These are phyloP conservation scores for Pteropus rufus DNA, from an alignment of 2,797 vertebrate species.

Conservation along the genomic window DNA sequence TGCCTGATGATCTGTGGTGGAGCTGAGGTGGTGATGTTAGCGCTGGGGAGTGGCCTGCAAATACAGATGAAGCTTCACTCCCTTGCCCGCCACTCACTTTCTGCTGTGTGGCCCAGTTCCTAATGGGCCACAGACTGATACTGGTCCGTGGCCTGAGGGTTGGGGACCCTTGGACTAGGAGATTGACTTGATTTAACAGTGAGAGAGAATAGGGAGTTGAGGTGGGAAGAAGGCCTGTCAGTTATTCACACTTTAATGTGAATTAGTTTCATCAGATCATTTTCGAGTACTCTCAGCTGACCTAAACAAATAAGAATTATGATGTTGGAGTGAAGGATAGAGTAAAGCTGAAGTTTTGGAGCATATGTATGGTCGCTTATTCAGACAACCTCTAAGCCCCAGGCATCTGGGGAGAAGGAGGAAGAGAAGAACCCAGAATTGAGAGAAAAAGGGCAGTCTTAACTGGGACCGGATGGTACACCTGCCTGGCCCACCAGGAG, in stretches of 20 bases:
- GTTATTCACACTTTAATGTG: background rate
- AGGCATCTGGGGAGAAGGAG: background rate
- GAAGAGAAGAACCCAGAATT: background rate
- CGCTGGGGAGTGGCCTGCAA: too few species aligned
- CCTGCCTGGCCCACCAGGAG: background rate
- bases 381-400: background rate
- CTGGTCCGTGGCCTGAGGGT: too few species aligned
- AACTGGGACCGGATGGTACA: background rate
- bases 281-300: background rate
- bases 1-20: too few species aligned
- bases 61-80: too few species aligned
- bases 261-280: background rate
- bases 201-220: background rate
- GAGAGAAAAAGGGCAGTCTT: background rate
- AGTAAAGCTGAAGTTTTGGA: background rate
- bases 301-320: background rate
- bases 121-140: too few species aligned
- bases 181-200: background rate
- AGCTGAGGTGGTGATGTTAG: too few species aligned
- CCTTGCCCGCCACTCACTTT: too few species aligned
- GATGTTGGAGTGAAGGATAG: background rate
- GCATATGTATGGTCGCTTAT: rapidly evolving
- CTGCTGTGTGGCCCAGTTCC: too few species aligned
- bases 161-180: background rate
- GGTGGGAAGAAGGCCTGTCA: background rate